Evolutionary conservation across 2,797 vertebrate species (phyloP).

Genomic region (Harpagifer antarcticus): DNA sequence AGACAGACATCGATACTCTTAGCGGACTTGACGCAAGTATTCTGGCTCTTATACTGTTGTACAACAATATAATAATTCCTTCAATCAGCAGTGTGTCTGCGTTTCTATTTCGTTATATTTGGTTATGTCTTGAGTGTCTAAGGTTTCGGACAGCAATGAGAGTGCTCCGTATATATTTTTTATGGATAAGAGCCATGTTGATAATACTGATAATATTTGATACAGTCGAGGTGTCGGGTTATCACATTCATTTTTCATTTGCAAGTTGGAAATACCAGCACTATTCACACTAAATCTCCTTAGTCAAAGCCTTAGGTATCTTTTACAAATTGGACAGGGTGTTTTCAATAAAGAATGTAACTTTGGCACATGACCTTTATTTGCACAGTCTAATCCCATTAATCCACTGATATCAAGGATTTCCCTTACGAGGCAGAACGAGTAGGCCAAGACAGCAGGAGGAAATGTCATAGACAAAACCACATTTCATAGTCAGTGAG

Average conservation of each 20-base stretch:
- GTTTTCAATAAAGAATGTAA: conserved; percentile 19
- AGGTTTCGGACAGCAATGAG: not conserved
- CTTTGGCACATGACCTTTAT: conserved; percentile 45
- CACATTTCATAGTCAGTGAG: conserved; percentile 63
- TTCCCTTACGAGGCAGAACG: conserved; percentile 42
- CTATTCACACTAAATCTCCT: conserved; percentile 15
- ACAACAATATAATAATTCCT: too few relatives aligned
- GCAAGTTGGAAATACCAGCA: conserved; percentile 5
- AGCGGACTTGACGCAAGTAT: too few relatives aligned
- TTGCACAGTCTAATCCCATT: conserved; percentile 57
- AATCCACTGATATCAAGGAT: conserved; percentile 58
- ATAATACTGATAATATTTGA: conserved; percentile 11
- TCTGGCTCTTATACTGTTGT: too few relatives aligned
- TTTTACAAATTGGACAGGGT: not conserved
- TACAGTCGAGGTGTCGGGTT: not conserved
- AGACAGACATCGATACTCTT: too few relatives aligned
- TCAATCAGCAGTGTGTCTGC: too few relatives aligned
- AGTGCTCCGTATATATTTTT: not conserved
- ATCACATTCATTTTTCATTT: not conserved
- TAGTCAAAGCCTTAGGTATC: conserved; percentile 3
- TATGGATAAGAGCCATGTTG: conserved; percentile 6
- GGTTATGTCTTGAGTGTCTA: too few relatives aligned
- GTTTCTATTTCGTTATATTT: too few relatives aligned
- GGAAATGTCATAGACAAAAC: conserved; percentile 53
- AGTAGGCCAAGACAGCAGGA: conserved; percentile 29